These are phyloP conservation scores for Boloria euphrosyne DNA, from an alignment of 2,888 invertebrate genomes.

Conservation along the genomic window DNA sequence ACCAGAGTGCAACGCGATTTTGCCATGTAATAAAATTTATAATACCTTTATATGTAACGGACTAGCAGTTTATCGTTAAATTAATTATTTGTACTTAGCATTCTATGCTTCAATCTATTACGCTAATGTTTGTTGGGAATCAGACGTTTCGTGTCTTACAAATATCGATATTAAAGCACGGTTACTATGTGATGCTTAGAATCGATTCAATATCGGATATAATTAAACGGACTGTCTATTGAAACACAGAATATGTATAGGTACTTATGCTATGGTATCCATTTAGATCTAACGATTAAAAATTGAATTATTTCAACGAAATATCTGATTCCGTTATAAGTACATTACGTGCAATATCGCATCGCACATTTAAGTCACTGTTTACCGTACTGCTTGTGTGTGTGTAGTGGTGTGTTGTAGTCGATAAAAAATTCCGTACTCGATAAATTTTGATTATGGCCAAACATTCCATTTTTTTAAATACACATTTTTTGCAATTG, in stretches of 20 bases:
- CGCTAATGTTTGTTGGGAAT: slow-evolving; percentile 75
- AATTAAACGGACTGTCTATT: slow-evolving; percentile 42
- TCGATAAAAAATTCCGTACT: slow-evolving; percentile 76
- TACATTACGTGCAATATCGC: slow-evolving; percentile 70
- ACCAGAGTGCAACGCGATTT: slow-evolving; percentile 78
- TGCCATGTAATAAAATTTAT: slow-evolving; percentile 60
- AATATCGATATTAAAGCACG: slow-evolving; percentile 44
- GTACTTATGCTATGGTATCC: slow-evolving; percentile 42
- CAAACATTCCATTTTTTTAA: slow-evolving; percentile 77
- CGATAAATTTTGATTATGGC: slow-evolving; percentile 76
- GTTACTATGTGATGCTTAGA: slow-evolving; percentile 40
- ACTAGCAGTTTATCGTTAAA: slow-evolving; percentile 78
- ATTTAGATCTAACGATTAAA: slow-evolving; percentile 42
- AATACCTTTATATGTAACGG: slow-evolving; percentile 66
- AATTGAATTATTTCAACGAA: slow-evolving; percentile 46
- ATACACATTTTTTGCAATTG: slow-evolving; percentile 79
- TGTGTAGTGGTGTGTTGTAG: slow-evolving; percentile 70
- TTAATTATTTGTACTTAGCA: slow-evolving; percentile 79
- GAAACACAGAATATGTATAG: slow-evolving; percentile 43
- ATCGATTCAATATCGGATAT: slow-evolving; percentile 40
- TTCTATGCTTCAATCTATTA: slow-evolving; percentile 76
- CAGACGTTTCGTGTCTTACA: slow-evolving; percentile 61
- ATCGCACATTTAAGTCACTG: slow-evolving; percentile 73
- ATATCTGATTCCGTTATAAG: slow-evolving; percentile 70
- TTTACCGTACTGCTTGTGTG: slow-evolving; percentile 76